Base-by-base conservation (phyloP, 2,113 vertebrate species). In the Gobiocypris rarus region DNA sequence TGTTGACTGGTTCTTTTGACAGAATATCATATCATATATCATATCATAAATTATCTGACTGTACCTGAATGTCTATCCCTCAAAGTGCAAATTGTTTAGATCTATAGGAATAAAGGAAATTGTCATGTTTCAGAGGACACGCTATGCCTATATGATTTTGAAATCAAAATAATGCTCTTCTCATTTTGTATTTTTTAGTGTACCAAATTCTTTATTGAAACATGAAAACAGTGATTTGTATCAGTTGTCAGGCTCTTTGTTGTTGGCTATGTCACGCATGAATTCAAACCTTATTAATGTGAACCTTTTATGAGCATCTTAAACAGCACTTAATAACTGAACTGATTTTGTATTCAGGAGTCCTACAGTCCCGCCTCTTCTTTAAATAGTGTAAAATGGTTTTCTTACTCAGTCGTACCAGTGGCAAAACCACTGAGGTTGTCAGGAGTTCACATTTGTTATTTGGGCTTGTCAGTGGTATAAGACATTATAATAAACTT, bases 401-500 rank as follows among this genome's bases (percentile, higher is more conserved):
- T 31, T 1, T 24, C 54, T 77, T 11, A 77, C 56, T 79, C 76
- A 79, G 45, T 26, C 4, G 13, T 26, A 8, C 56, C 75, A 45
- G 75, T 41, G 54, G 31, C 31, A 9, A 41, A 43, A 13, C 31
- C 75, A 15, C 58, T 17, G 56, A 61, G 58, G 76, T 79, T 79
- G 76, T 79, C n/a, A 67, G 59, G 26, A 80, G 78, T 63, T 80
- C 78, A 80, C 15, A 67, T 80, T 34, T 52, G 48, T 52, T 19
- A 48, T 5, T 52, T 28, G 14, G 73, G 24, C 48, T 22, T 28
- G 78, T 80, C 78, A 67, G 54, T 61, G n/a, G 17, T 52, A 26
- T 17, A 50, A 71, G 41, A 78, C 67, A 43, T 34, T 79, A 73
- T 70, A 79, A 84, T 70, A 67, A 79, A 67, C 78, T 50, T 31